Conservation (phyloP, 2,113 vertebrate genomes). For the Aspidoscelis tigris region DNA sequence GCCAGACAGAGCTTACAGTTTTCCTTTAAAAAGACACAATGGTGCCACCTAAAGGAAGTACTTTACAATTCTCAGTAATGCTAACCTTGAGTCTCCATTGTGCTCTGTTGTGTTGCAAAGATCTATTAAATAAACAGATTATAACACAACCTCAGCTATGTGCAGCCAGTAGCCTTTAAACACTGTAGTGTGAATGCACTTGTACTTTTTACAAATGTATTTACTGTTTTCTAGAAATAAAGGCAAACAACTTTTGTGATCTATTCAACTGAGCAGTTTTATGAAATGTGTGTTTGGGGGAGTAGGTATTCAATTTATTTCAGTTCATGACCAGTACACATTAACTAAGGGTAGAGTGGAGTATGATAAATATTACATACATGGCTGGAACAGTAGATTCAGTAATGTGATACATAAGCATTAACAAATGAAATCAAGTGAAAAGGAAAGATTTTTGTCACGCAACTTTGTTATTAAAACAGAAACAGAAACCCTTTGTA, state of each 20-base stretch:
- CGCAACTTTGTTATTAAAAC: not conserved
- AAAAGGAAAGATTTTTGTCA: not conserved
- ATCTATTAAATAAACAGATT: not conserved
- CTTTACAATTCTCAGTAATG: not conserved
- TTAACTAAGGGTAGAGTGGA: too few relatives aligned
- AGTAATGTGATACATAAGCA: not conserved
- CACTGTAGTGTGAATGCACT: too few relatives aligned
- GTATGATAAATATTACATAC: too few relatives aligned
- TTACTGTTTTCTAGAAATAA: not conserved
- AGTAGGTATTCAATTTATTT: too few relatives aligned
- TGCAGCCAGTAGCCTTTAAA: too few relatives aligned
- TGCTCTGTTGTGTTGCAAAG: not conserved
- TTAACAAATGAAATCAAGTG: not conserved
- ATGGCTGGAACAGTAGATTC: too few relatives aligned
- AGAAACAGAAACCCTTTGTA: not conserved
- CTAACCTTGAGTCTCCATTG: rapidly evolving
- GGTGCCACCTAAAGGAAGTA: constrained; percentile 73
- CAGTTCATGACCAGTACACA: too few relatives aligned
- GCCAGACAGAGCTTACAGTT: not conserved
- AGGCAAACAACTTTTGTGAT: constrained; percentile 13
- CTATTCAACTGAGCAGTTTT: constrained; percentile 9
- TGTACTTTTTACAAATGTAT: constrained; percentile 47
- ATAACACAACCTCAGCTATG: not conserved
- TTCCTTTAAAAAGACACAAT: constrained; percentile 66
- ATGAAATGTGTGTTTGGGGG: too few relatives aligned